A percentile compares a stretch with the other conserved stretches of the same genome.
Conservation (phyloP, 2,797 vertebrate species). For the Alfaro cultratus region DNA sequence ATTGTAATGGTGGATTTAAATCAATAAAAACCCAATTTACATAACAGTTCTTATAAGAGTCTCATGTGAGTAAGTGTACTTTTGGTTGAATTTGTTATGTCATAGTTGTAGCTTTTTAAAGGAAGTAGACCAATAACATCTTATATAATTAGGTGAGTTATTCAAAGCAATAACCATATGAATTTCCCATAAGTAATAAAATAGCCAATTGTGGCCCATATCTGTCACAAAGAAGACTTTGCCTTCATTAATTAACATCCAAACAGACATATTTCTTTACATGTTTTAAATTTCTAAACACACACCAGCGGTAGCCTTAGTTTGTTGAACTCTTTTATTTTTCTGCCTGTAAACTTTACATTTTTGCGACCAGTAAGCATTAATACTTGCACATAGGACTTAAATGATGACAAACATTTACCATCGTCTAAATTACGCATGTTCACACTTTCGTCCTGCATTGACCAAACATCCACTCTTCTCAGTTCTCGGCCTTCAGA, state of each 20-base stretch:
- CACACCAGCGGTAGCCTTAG: neutral
- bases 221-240: constrained; percentile 67
- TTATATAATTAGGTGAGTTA: constrained; percentile 71
- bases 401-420: constrained; percentile 22
- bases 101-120: constrained; percentile 49
- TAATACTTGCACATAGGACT: constrained; percentile 12
- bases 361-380: constrained; percentile 7
- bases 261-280: constrained; percentile 45
- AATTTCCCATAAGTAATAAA: constrained; percentile 65
- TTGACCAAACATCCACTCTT: constrained; percentile 44
- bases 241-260: constrained; percentile 65
- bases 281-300: constrained; percentile 32
- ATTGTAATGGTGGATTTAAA: constrained; percentile 34
- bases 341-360: neutral
- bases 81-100: constrained; percentile 21
- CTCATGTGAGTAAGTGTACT: constrained; percentile 20
- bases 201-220: constrained; percentile 69
- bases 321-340: neutral
- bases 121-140: constrained; percentile 62
- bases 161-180: constrained; percentile 60
- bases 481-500: constrained; percentile 72
- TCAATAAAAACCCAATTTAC: constrained; percentile 37
- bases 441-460: constrained; percentile 56
- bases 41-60: constrained; percentile 36
- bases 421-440: constrained; percentile 43